These are phyloP conservation scores for Lepidostoma basale DNA, from an alignment of 1,140 invertebrate species.

Conservation along the genomic window DNA sequence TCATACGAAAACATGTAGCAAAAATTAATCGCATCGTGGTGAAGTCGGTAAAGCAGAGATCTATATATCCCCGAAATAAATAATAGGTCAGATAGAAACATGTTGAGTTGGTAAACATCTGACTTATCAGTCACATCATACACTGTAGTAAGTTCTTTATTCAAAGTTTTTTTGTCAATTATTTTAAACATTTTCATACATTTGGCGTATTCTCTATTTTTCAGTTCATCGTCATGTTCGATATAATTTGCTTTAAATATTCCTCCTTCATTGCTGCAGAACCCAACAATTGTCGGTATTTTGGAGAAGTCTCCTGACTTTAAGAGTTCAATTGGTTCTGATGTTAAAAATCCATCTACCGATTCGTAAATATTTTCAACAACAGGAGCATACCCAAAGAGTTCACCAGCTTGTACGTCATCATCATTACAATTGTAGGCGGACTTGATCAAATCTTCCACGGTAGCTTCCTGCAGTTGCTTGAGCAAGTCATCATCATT, in stretches of 20 bases:
- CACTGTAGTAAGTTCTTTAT: constrained; percentile 49
- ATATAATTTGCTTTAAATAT: constrained; percentile 43
- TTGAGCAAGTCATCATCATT: constrained; percentile 47
- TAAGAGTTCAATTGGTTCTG: constrained; percentile 51
- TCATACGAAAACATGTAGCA: constrained; percentile 57
- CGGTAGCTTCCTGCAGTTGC: constrained; percentile 49
- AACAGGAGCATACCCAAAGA: constrained; percentile 56
- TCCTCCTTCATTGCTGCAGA: constrained; percentile 54
- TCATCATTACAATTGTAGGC: constrained; percentile 47
- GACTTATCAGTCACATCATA: constrained; percentile 48
- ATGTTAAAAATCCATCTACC: constrained; percentile 54
- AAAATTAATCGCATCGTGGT: constrained; percentile 50
- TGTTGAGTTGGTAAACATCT: constrained; percentile 51
- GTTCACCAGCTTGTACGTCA: constrained; percentile 48
- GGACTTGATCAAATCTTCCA: constrained; percentile 49
- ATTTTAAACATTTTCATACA: constrained; percentile 50
- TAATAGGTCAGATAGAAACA: constrained; percentile 55
- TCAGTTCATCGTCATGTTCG: constrained; percentile 29
- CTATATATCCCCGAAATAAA: constrained; percentile 54
- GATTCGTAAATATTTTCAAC: constrained; percentile 50
- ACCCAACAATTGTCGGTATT: constrained; percentile 55
- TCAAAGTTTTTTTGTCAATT: constrained; percentile 48
- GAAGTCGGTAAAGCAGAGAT: constrained; percentile 35
- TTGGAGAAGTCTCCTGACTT: constrained; percentile 51
- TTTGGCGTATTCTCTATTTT: constrained; percentile 38